Evolutionary conservation across 2,888 invertebrate genomes (phyloP).

Genomic region (Epinotia brunnichana): DNA sequence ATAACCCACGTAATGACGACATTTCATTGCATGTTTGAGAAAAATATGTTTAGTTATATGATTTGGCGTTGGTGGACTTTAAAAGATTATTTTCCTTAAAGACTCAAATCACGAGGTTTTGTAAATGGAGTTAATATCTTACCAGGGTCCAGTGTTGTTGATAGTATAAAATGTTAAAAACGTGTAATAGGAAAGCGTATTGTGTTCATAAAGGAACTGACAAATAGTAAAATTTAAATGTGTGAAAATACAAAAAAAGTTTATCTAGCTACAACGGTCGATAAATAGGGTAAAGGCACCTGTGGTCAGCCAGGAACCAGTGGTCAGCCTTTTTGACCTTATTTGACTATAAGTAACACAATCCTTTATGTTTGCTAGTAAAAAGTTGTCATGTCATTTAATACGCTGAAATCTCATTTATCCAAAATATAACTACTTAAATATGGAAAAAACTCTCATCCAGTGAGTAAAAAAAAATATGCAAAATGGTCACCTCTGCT

Average conservation of each 20-base stretch:
- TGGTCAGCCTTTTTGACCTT: no score
- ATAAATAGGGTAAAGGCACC: constrained; percentile 5
- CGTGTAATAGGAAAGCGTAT: constrained; percentile 29
- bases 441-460: no score
- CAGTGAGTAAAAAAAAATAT: no score
- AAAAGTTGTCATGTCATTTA: no score
- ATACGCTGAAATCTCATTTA: no score
- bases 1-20: no score
- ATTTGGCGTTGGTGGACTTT: neutral
- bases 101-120: neutral
- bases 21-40: no score
- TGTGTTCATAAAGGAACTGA: constrained; percentile 7
- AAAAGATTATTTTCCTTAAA: neutral
- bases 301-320: no score
- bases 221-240: constrained; percentile 3
- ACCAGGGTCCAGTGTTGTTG: constrained; percentile 27
- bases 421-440: no score
- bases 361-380: no score
- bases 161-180: constrained; percentile 21
- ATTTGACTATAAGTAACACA: no score
- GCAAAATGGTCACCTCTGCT: no score
- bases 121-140: constrained; percentile 20
- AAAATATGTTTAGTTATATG: neutral
- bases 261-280: constrained; percentile 23
- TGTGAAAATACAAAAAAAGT: constrained; percentile 19